phyloP scores from a whole-genome alignment of 1,140 invertebrate genomes.

The Nilaparvata lugens region DNA sequence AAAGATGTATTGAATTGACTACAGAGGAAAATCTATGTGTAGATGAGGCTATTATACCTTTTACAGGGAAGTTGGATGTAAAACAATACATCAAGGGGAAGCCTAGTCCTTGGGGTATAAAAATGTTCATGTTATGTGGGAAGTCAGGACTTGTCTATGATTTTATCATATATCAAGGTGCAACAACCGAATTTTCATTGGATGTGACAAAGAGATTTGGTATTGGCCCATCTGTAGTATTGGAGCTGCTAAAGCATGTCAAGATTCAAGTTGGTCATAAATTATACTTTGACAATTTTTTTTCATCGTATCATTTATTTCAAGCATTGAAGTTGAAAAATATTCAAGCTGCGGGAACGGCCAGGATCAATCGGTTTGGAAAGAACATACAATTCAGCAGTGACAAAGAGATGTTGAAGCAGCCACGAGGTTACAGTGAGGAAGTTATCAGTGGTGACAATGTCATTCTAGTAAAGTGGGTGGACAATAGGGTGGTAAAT shows the following conservation, averaged over 20 bases:
- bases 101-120: conserved; percentile 23
- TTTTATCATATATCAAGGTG: conserved; percentile 29
- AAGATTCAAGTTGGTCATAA: background rate
- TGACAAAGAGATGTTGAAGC: conserved; percentile 3
- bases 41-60: background rate
- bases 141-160: conserved; percentile 21
- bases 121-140: conserved; percentile 17
- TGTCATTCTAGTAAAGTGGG: conserved; percentile 15
- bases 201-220: conserved; percentile 22
- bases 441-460: conserved; percentile 6
- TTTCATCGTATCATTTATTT: conserved; percentile 14
- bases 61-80: conserved; percentile 17
- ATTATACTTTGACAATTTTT: conserved; percentile 19
- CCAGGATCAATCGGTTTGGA: conserved; percentile 9
- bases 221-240: conserved; percentile 19
- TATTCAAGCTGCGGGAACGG: conserved; percentile 15
- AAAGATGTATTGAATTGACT: background rate
- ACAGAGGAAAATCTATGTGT: background rate
- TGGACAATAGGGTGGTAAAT: conserved; percentile 14
- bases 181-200: conserved; percentile 24
- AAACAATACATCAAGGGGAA: conserved; percentile 28
- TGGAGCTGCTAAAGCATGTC: conserved; percentile 17
- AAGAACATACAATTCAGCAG: conserved; percentile 12
- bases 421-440: conserved; percentile 5
- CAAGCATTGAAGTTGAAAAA: conserved; percentile 1